Evolutionary conservation across 2,797 vertebrate genomes (phyloP).

Genomic region (Sebastes matsubarae): DNA sequence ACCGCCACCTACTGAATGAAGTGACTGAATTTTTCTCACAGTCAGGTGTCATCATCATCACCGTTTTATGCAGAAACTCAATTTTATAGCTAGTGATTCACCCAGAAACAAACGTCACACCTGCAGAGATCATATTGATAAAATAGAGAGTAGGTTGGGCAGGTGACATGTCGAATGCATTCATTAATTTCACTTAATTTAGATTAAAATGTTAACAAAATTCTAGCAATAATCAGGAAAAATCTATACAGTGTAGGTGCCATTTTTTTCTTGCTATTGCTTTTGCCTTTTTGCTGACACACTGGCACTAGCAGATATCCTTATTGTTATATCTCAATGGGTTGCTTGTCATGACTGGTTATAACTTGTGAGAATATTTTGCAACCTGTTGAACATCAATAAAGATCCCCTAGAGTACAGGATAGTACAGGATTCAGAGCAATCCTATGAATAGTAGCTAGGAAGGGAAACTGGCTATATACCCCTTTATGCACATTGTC

Average conservation of each 20-base stretch:
- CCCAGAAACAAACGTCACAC: background rate
- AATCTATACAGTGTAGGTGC: background rate
- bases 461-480: background rate
- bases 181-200: background rate
- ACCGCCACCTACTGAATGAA: conserved; percentile 43
- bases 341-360: background rate
- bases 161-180: background rate
- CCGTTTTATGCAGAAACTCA: background rate
- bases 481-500: background rate
- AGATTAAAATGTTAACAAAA: background rate
- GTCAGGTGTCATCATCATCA: background rate
- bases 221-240: background rate
- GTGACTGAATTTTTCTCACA: background rate
- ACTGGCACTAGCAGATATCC: background rate
- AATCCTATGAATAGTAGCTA: background rate
- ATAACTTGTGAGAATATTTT: background rate
- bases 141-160: background rate
- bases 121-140: background rate
- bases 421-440: background rate
- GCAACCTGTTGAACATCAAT: background rate
- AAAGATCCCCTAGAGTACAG: background rate
- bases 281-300: background rate
- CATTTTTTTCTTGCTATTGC: background rate
- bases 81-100: background rate
- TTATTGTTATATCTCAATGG: background rate